Base-by-base conservation (phyloP, 2,888 invertebrate genomes). In the Athetis lepigone region DNA sequence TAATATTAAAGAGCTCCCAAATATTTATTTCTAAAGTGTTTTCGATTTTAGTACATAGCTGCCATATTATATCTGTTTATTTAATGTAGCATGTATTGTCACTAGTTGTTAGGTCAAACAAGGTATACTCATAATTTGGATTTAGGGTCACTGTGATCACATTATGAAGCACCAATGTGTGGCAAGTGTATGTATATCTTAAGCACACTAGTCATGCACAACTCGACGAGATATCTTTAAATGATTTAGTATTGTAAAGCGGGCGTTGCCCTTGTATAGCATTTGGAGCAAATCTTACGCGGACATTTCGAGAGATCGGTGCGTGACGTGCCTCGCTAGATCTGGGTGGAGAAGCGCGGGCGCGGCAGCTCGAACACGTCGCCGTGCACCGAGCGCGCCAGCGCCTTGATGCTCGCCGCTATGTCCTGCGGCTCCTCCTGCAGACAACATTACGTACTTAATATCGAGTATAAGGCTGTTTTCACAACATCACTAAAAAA, bases 341-440 rank as follows among this genome's bases (percentile, higher is more conserved):
- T 97, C 95, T 97, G 97, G 70, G 97, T 97, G 89, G 97, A 97
- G 95, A 98, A 97, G 85, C 98, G 96, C 72, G 98, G 98, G 70
- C 97, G 96, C 43, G 98, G 98, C 86, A 98, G 94, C 85, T 98
- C 98, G 93, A 98, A 98, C 78, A 98, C 97, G 91, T 98, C 98
- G 68, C 97, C 98, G 92, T 98, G 98, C 68, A 98, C 98, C 81
- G 98, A 98, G 83, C 97, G 97, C 19, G 98, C 98, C 83, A 98
- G 93, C n/a, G 98, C 98, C 91, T 98, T 97, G 88, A 98, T 98
- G 88, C 98, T 98, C 43, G 98, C 98, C 73, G 98, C 98, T 87
- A 98, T 98, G 89, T 98, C 98, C 70, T 96, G 96, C 29, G 97
- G 96, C 83, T 96, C 96, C 84, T 96, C 96, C 88, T 95, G 92